Conservation (phyloP, 2,113 vertebrate species). For the Marmota flaviventris region DNA sequence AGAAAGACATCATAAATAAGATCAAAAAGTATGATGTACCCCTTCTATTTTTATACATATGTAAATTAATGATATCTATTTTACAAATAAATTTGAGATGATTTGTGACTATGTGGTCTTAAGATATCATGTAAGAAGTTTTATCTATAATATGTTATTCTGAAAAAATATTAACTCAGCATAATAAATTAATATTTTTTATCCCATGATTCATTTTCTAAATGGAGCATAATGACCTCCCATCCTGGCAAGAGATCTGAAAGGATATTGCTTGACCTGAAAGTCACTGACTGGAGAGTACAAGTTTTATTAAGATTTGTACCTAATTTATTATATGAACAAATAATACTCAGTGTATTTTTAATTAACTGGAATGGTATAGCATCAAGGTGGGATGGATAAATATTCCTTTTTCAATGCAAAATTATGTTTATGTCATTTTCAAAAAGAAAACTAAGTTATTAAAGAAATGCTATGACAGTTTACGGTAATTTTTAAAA, state of each 20-base stretch:
- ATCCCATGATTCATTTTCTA: slow-evolving; percentile 66
- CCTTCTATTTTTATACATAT: background rate
- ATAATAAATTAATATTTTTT: slow-evolving; percentile 41
- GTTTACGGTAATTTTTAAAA: background rate
- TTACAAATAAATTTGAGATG: background rate
- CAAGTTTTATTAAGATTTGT: slow-evolving; percentile 67
- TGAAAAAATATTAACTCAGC: slow-evolving; percentile 57
- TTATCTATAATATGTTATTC: slow-evolving; percentile 7
- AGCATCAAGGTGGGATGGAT: background rate
- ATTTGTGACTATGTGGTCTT: slow-evolving; percentile 14
- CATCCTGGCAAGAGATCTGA: slow-evolving; percentile 63
- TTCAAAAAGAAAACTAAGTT: background rate
- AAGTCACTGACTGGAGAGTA: background rate
- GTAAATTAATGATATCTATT: background rate
- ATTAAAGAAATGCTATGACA: background rate
- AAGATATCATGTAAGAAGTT: background rate
- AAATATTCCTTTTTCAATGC: background rate
- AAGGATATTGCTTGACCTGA: background rate
- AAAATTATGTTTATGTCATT: background rate
- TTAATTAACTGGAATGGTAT: slow-evolving; percentile 33
- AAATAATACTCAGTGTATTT: slow-evolving; percentile 54
- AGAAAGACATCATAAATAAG: background rate
- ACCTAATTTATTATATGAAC: slow-evolving; percentile 65
- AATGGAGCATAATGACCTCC: slow-evolving; percentile 61
- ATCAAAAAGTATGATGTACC: background rate